Conservation (phyloP, 2,888 invertebrate genomes). For the Pachymerium ferrugineum region DNA sequence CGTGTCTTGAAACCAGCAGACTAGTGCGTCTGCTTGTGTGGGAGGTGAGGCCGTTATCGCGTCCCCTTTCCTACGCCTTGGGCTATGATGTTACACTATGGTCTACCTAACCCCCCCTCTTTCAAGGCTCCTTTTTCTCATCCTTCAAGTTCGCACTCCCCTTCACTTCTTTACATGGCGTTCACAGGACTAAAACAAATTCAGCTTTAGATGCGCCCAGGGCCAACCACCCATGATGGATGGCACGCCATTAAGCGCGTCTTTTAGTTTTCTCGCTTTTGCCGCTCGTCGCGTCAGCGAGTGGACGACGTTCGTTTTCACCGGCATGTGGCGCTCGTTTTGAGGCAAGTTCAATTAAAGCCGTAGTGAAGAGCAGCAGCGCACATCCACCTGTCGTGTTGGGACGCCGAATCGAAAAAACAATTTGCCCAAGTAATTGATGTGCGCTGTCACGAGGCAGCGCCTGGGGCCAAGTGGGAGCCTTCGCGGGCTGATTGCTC, state of each 20-base stretch:
- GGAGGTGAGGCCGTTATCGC: constrained; percentile 27
- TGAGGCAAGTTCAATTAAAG: not conserved
- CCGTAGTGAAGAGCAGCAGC: not conserved
- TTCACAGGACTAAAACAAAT: constrained; percentile 11
- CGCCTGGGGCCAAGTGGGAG: constrained; percentile 22
- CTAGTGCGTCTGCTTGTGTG: constrained; percentile 14
- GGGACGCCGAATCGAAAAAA: constrained; percentile 23
- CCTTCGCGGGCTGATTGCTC: constrained; percentile 22
- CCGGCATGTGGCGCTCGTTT: not conserved
- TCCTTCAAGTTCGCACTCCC: constrained; percentile 15
- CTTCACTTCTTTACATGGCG: constrained; percentile 12
- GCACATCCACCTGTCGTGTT: constrained; percentile 27
- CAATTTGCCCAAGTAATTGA: constrained; percentile 22
- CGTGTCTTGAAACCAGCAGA: constrained; percentile 15
- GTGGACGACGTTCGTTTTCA: constrained; percentile 18
- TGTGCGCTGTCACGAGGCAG: constrained; percentile 15
- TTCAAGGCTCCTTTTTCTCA: constrained; percentile 7
- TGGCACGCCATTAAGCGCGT: constrained; percentile 20
- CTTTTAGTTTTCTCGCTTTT: constrained; percentile 23
- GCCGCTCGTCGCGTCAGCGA: constrained; percentile 6
- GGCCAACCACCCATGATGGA: constrained; percentile 7
- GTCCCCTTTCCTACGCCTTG: not conserved
- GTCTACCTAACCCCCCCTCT: not conserved
- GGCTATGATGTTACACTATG: constrained; percentile 2
- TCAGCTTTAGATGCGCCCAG: not conserved